Evolutionary conservation across 2,797 vertebrate genomes (phyloP), one percentile per base, ranked within the genome.

Genomic region (Dallia pectoralis): DNA sequence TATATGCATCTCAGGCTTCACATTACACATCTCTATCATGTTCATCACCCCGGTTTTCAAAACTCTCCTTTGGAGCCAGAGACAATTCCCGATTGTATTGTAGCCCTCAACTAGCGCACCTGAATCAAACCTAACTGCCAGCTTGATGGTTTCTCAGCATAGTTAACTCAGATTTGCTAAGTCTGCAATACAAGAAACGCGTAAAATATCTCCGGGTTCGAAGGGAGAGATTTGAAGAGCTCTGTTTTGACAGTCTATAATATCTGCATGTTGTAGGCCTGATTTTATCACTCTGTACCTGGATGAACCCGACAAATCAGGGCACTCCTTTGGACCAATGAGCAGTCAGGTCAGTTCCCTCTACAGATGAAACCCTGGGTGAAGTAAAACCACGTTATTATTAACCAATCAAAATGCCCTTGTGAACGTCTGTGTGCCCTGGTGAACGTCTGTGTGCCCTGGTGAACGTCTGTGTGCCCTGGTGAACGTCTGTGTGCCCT

Each of bases 231-330:
- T 44, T 14, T 14, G 3, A 44, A 12, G 40, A 44, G 3, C 40
- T 12, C 11, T 44, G 40, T 44, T 44, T 44, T 44, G 14, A 44
- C 40, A 11, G 1, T n/a, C 9, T 40, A 36, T 40, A 22, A 36
- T 25, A 30, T 18, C 67, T 66, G 12, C 29, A 71, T 48, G 88
- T 25, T 84, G 36, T 8, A 99, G 98, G 84, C 96, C 97, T 18
- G 88, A 94, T 88, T 93, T 99, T 82, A 96, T 94, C 79, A 98
- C 96, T 49, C 69, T 99, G 44, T 99, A 99, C 82, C 81, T 99
- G 71, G 95, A 98, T 0, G 90, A 99, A 78, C 98, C 98, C 1
- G 98, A 99, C 87, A 4, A 81, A n/a, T 49, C 95, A 15, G 98
- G 97, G 66, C 98, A 99, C 86, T 0, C 0, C 0, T 80, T 69